Evolutionary conservation across 2,113 vertebrate genomes (phyloP).

Genomic region (Cyphomyrus plagiostoma): DNA sequence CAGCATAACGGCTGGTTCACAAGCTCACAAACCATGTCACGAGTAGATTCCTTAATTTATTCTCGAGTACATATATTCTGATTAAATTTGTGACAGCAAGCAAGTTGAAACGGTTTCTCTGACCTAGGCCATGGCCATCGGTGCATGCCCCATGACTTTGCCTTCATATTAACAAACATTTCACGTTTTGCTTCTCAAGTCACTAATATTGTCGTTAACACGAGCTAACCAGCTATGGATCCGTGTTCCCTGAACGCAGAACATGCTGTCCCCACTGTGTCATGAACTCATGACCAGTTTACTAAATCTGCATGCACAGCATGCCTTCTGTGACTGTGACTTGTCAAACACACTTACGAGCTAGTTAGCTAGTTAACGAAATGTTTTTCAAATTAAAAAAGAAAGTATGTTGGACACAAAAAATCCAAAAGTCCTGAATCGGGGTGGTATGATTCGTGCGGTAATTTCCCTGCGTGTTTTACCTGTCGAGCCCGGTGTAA

Average conservation of each 20-base stretch:
- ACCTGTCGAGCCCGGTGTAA: slow-evolving; percentile 91
- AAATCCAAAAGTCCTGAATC: slow-evolving; percentile 25
- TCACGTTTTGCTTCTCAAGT: slow-evolving; percentile 49
- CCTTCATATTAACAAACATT: slow-evolving; percentile 56
- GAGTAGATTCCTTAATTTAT: neutral
- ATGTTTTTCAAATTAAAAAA: slow-evolving; percentile 25
- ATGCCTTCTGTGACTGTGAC: slow-evolving; percentile 37
- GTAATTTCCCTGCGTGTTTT: slow-evolving; percentile 31
- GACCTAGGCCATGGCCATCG: slow-evolving; percentile 13
- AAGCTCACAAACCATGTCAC: neutral
- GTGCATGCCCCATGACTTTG: slow-evolving; percentile 44
- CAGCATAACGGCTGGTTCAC: neutral
- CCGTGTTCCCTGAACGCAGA: neutral
- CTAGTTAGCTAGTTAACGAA: slow-evolving; percentile 34
- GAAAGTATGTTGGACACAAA: slow-evolving; percentile 24
- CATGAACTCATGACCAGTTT: slow-evolving; percentile 29
- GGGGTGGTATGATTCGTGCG: slow-evolving; percentile 19
- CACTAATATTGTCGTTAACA: slow-evolving; percentile 20
- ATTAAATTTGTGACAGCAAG: neutral
- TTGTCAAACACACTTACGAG: slow-evolving; percentile 37
- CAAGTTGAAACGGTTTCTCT: neutral
- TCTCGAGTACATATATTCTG: neutral
- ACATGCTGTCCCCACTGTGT: slow-evolving; percentile 8
- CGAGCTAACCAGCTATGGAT: neutral
- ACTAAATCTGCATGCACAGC: slow-evolving; percentile 35